phyloP scores from a whole-genome alignment of 2,113 vertebrate genomes.

The Cyprinus carpio region DNA sequence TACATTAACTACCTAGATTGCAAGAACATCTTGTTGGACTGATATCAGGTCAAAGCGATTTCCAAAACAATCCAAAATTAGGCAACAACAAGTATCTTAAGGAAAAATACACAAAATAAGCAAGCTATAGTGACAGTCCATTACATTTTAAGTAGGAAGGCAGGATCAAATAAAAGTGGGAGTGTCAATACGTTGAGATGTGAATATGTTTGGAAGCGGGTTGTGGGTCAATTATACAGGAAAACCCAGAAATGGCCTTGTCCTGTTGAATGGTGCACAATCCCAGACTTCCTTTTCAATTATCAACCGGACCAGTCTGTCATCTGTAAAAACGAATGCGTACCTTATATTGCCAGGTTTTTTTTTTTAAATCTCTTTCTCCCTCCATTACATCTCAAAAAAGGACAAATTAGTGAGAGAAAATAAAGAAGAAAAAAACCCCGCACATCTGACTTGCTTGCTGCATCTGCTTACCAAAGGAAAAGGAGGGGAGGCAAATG shows the following conservation, averaged over 20 bases:
- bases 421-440: neutral
- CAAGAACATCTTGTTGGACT: neutral
- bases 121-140: neutral
- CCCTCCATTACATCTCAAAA: constrained; percentile 64
- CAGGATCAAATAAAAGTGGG: constrained; percentile 63
- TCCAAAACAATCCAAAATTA: neutral
- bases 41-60: neutral
- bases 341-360: constrained; percentile 75
- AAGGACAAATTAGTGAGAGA: constrained; percentile 9
- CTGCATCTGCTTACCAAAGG: constrained; percentile 75
- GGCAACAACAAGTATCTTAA: neutral
- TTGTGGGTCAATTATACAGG: constrained; percentile 78
- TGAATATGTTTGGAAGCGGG: constrained; percentile 44
- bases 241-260: constrained; percentile 77
- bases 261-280: constrained; percentile 75
- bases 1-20: too few relatives aligned
- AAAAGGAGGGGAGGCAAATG: constrained; percentile 28
- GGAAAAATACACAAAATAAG: neutral
- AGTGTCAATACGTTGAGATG: constrained; percentile 2
- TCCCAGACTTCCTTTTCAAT: constrained; percentile 88
- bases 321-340: constrained; percentile 83
- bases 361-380: constrained; percentile 16
- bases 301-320: constrained; percentile 81
- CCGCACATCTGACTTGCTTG: constrained; percentile 57
- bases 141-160: constrained; percentile 60